phyloP scores from a whole-genome alignment of 2,797 vertebrate species.

The Rousettus madagascariensis region DNA sequence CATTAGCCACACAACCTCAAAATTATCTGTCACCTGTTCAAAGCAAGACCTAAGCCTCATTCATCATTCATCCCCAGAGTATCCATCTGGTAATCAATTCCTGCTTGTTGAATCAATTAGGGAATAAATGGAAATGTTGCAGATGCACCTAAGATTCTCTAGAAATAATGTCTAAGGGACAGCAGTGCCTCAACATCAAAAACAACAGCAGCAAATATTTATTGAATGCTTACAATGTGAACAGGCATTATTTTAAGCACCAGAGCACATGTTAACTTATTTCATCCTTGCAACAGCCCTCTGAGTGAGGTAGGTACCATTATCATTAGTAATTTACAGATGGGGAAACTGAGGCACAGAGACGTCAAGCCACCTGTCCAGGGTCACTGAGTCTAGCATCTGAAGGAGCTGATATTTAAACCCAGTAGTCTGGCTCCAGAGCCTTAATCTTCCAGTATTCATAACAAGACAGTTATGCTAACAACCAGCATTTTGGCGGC shows the following conservation, averaged over 20 bases:
- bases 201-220: neutral
- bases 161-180: neutral
- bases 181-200: neutral
- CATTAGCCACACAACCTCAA: neutral
- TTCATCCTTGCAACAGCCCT: neutral
- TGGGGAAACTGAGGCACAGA: neutral
- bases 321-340: conserved; percentile 34
- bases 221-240: neutral
- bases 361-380: neutral
- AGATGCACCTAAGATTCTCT: neutral
- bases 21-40: neutral
- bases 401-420: neutral
- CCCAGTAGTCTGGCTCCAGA: neutral
- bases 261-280: neutral
- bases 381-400: neutral
- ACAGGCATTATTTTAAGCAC: neutral
- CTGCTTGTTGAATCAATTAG: neutral
- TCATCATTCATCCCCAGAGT: neutral
- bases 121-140: neutral
- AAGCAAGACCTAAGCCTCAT: neutral
- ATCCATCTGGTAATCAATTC: neutral
- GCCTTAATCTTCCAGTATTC: neutral
- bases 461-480: neutral
- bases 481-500: neutral
- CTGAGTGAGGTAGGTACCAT: neutral